Base-by-base conservation (phyloP, 2,888 invertebrate species). In the Strigamia maritima region DNA sequence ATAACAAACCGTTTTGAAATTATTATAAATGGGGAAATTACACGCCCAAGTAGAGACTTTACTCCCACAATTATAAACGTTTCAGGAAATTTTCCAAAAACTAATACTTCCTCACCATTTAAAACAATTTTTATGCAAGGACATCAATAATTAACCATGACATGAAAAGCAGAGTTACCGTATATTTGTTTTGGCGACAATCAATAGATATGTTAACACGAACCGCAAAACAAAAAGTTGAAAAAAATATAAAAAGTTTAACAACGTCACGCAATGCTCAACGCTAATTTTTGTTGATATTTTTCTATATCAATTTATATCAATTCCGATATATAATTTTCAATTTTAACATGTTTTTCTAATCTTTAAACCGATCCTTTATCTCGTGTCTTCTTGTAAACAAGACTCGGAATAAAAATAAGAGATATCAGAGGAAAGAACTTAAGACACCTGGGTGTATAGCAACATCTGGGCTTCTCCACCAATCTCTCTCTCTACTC, bases 301-400 rank as follows among this genome's bases (percentile, higher is more conserved):
- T 19, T 22, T 6, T 54, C n/a, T 44, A 44, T 44, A 16, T 16
- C 35, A n/a, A n/a, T n/a, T n/a, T 44, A 44, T 44, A 16, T 16
- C 35, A 35, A 35, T 35, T 35, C 7, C 10, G 6, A 44, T 44
- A 12, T 44, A 14, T 44, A 44, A 12, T 14, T 44, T 44, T 19
- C 22, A 19, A 54, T 54, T 54, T 54, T 22, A 8, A n/a, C 19
- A 19, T 19, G 8, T 19, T 19, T 54, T 54, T 19, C 2, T 54
- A 54, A 54, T 54, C 54, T 16, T 19, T n/a, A 19, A 54, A 54
- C 3, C 19, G n/a, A 54, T 54, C 54, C n/a, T 70, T 70, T 70
- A 70, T 70, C 70, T 70, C 70, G 70, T 28, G 70, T 70, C 26
- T 70, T 70, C 70, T 70, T 70, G 70, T 70, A 26, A 70, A 70